phyloP scores from a whole-genome alignment of 2,888 invertebrate genomes.

The Polylopha cassiicola region DNA sequence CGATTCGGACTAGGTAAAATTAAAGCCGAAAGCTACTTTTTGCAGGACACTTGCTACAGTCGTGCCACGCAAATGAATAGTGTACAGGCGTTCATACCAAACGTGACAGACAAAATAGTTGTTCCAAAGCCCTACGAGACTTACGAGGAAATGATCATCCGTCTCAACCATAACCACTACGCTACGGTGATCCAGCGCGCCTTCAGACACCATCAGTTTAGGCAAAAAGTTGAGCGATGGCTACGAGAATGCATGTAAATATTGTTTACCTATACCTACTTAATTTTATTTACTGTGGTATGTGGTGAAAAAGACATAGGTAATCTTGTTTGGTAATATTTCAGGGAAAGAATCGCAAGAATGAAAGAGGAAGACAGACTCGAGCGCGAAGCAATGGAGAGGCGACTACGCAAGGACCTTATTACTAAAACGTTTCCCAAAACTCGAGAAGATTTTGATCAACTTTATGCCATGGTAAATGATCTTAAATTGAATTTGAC shows the following conservation, averaged over 20 bases:
- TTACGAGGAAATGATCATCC: conserved; percentile 77
- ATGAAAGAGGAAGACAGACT: conserved; percentile 74
- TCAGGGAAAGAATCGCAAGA: conserved; percentile 61
- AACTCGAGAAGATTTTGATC: conserved; percentile 84
- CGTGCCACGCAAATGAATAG: conserved; percentile 80
- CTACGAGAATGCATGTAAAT: conserved; percentile 59
- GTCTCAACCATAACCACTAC: conserved; percentile 76
- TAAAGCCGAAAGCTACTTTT: too few species aligned
- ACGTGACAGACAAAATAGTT: conserved; percentile 79
- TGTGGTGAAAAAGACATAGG: too few species aligned
- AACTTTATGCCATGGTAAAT: conserved; percentile 81
- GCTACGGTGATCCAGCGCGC: conserved; percentile 81
- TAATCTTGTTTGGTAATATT: conserved; percentile 15
- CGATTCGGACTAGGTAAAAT: too few species aligned
- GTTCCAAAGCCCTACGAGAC: conserved; percentile 80
- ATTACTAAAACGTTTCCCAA: conserved; percentile 83
- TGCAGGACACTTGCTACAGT: conserved; percentile 72
- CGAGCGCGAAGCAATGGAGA: conserved; percentile 72
- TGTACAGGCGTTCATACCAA: conserved; percentile 77
- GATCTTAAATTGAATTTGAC: neutral
- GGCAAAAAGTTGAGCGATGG: conserved; percentile 59
- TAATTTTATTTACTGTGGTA: too few species aligned
- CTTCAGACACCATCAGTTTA: conserved; percentile 76
- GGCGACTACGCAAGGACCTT: conserved; percentile 74
- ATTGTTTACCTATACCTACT: neutral